Conservation (phyloP, 2,888 invertebrate genomes). For the Yponomeuta plumbellus region DNA sequence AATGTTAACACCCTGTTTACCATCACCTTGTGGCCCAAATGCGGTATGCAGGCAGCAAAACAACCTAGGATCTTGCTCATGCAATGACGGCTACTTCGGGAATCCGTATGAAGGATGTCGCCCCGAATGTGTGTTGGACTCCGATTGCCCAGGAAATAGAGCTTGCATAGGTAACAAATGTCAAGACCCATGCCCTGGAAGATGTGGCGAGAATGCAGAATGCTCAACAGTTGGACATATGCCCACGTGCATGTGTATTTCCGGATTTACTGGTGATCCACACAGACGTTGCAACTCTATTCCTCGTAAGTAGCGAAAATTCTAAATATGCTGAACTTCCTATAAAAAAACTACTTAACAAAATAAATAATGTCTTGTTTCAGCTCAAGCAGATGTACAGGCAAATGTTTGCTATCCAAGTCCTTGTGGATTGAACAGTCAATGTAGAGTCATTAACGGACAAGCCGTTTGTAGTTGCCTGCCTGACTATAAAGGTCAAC, state of each 20-base stretch:
- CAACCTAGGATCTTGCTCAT: slow-evolving; percentile 82
- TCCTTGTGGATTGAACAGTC: slow-evolving; percentile 79
- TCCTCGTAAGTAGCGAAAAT: slow-evolving; percentile 45
- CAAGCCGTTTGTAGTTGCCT: slow-evolving; percentile 84
- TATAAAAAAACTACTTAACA: neutral
- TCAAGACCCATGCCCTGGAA: slow-evolving; percentile 84
- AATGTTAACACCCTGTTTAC: slow-evolving; percentile 78
- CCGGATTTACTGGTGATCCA: slow-evolving; percentile 80
- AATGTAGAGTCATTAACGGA: slow-evolving; percentile 73
- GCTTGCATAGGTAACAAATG: slow-evolving; percentile 86
- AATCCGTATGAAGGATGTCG: slow-evolving; percentile 87
- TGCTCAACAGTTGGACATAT: slow-evolving; percentile 84
- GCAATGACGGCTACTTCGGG: slow-evolving; percentile 82
- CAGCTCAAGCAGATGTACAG: slow-evolving; percentile 60
- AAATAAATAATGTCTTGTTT: neutral
- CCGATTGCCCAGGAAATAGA: slow-evolving; percentile 82
- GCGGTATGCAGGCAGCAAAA: slow-evolving; percentile 82
- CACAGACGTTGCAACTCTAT: slow-evolving; percentile 68
- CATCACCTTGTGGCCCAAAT: slow-evolving; percentile 84
- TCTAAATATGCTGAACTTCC: slow-evolving; percentile 5
- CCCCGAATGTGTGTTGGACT: slow-evolving; percentile 83
- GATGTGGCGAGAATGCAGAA: slow-evolving; percentile 84
- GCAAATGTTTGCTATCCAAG: slow-evolving; percentile 73
- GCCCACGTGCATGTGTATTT: slow-evolving; percentile 80
- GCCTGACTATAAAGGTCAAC: slow-evolving; percentile 80